Evolutionary conservation across 2,113 vertebrate species (phyloP).

Genomic region (Sprattus sprattus): DNA sequence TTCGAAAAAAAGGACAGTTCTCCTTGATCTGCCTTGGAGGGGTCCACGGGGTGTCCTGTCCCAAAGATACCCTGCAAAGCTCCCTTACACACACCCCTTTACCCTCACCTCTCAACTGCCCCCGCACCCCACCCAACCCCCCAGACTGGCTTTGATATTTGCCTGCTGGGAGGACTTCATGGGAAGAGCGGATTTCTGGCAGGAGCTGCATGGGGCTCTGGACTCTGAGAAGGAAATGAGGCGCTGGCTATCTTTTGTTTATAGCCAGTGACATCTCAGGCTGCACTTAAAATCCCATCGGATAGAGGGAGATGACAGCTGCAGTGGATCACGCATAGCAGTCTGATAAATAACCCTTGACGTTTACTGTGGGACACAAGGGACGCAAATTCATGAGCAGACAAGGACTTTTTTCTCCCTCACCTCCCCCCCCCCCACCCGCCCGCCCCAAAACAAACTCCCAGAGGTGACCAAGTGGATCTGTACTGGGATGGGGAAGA

Average conservation of each 20-base stretch:
- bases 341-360: conserved; percentile 27
- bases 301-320: conserved; percentile 36
- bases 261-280: conserved; percentile 47
- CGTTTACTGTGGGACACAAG: conserved; percentile 30
- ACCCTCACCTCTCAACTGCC: not conserved
- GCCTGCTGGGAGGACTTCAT: conserved; percentile 31
- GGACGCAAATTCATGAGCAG: conserved; percentile 27
- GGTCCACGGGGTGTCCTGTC: conserved; percentile 15
- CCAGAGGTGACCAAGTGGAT: not conserved
- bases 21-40: not conserved
- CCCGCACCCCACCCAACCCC: too few species aligned
- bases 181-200: conserved; percentile 51
- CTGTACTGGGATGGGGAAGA: not conserved
- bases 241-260: conserved; percentile 44
- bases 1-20: not conserved
- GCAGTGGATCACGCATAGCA: conserved; percentile 47
- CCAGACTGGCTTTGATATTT: conserved; percentile 29
- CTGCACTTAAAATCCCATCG: conserved; percentile 38
- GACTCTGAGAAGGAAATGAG: conserved; percentile 50
- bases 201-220: conserved; percentile 16
- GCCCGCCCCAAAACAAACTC: not conserved
- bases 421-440: not conserved
- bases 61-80: not conserved
- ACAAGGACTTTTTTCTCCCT: not conserved
- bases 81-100: not conserved